Evolutionary conservation across 2,888 invertebrate genomes (phyloP), one percentile per base, ranked within the genome.

Genomic region (Rosalia funebris): DNA sequence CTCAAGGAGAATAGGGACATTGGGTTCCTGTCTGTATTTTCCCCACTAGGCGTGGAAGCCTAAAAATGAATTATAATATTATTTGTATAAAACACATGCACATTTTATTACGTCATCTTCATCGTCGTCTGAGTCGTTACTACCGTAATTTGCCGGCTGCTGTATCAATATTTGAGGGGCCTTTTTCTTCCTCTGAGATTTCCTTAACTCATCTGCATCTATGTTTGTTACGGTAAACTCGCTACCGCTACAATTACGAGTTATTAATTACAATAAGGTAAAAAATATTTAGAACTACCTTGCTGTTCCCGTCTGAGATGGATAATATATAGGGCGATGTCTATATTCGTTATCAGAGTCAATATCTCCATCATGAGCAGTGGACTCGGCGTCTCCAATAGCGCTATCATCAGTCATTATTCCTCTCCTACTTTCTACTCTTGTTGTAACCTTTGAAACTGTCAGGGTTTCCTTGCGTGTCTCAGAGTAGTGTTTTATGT

Each of bases 151-250:
- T 63, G 82, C 78, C 36, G 79, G 46, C 46, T 66, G 71, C 42
- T 71, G 71, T 5, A 75, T 65, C n/a, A 71, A 32, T 19, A 74
- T 69, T 32, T 71, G 61, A 12, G 73, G 66, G 69, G 80, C 1
- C 41, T 89, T 87, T 77, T 89, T 89, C 20, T 89, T 86, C 1
- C 91, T 83, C 74, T 90, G 86, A 0, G 91, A 92, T 80, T 90
- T 90, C 0, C 93, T 84, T 58, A 94, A 81, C 75, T 93, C 93
- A 32, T 92, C 92, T 0, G 89, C 92, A 75, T 94, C 93, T 88
- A 94, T 93, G 54, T 93, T 93, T 76, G 91, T 93, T 36, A 95
- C 92, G 75, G 91, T 92, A 77, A 92, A 95, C 75, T 93, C 92
- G 60, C 91, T 92, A 72, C 73, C 82, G 60, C 80, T 81, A 57